phyloP scores from a whole-genome alignment of 2,797 vertebrate genomes.

The Hylomyscus alleni region DNA sequence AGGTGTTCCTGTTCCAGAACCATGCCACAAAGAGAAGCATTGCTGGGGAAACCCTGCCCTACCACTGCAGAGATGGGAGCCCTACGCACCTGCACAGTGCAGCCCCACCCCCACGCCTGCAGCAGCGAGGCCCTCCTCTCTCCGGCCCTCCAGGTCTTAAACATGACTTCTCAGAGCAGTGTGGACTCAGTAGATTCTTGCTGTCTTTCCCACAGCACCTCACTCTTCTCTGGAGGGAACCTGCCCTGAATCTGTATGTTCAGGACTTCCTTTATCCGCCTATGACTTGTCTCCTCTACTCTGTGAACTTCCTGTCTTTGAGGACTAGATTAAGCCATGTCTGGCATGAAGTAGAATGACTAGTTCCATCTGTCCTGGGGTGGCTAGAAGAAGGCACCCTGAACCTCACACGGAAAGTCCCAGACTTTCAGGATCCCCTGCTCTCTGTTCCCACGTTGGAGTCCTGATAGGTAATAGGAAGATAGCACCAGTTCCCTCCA shows the following conservation, averaged over 20 bases:
- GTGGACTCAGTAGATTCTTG: background rate
- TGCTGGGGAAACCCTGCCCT: background rate
- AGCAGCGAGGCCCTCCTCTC: background rate
- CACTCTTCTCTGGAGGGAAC: background rate
- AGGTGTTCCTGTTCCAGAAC: background rate
- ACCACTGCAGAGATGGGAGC: background rate
- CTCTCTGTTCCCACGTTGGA: conserved; percentile 13
- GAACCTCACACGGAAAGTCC: background rate
- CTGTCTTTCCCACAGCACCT: background rate
- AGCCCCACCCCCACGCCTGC: background rate
- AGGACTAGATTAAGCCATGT: background rate
- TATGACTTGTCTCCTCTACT: background rate
- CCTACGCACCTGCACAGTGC: background rate
- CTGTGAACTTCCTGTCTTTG: background rate
- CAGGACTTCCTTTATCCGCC: background rate
- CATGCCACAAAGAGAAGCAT: background rate
- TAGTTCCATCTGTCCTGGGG: background rate
- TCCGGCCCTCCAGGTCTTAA: background rate
- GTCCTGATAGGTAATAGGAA: background rate
- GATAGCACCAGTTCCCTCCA: background rate
- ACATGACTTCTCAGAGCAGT: background rate
- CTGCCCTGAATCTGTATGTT: background rate
- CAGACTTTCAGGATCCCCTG: background rate
- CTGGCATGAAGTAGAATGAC: background rate
- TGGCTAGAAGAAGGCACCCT: background rate